A percentile compares a stretch with the other conserved stretches of the same genome.
Evolutionary conservation across 2,888 invertebrate genomes (phyloP).

Genomic region (Acleris laterana): DNA sequence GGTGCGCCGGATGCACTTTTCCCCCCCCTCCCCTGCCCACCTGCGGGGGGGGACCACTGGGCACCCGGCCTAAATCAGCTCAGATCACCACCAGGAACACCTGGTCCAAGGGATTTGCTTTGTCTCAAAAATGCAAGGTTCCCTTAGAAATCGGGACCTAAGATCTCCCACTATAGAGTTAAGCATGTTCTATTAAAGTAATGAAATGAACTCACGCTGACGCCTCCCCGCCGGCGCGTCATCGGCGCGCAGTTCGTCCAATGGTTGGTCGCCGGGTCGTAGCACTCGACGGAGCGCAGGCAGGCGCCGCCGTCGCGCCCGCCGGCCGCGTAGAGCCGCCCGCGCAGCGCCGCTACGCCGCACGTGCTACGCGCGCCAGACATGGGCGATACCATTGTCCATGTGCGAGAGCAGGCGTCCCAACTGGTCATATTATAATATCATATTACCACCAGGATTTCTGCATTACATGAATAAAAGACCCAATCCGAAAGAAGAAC

Average conservation of each 20-base stretch:
- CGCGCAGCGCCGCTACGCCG: conserved; percentile 94
- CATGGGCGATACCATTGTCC: conserved; percentile 97
- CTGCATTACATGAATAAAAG: not conserved
- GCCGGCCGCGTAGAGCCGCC: conserved; percentile 94
- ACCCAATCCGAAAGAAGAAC: not conserved
- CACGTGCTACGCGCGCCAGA: conserved; percentile 94
- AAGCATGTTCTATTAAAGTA: not conserved
- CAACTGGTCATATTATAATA: conserved; percentile 79
- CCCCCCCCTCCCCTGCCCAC: too few relatives aligned
- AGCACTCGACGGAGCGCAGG: conserved; percentile 94
- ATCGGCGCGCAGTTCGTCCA: conserved; percentile 95
- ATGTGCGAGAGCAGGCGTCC: conserved; percentile 94
- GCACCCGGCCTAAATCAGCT: too few relatives aligned
- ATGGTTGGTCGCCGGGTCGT: conserved; percentile 88
- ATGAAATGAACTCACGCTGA: conserved; percentile 87
- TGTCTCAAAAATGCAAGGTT: too few relatives aligned
- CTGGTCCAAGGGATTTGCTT: too few relatives aligned
- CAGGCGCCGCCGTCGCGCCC: conserved; percentile 96
- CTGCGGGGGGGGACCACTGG: too few relatives aligned
- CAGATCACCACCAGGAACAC: too few relatives aligned
- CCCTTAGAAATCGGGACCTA: too few relatives aligned
- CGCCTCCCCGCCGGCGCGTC: conserved; percentile 93
- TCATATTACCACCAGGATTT: too few relatives aligned
- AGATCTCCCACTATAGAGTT: too few relatives aligned
- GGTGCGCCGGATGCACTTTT: too few relatives aligned